Evolutionary conservation across 2,113 vertebrate species (phyloP).

Genomic region (Gavialis gangeticus): DNA sequence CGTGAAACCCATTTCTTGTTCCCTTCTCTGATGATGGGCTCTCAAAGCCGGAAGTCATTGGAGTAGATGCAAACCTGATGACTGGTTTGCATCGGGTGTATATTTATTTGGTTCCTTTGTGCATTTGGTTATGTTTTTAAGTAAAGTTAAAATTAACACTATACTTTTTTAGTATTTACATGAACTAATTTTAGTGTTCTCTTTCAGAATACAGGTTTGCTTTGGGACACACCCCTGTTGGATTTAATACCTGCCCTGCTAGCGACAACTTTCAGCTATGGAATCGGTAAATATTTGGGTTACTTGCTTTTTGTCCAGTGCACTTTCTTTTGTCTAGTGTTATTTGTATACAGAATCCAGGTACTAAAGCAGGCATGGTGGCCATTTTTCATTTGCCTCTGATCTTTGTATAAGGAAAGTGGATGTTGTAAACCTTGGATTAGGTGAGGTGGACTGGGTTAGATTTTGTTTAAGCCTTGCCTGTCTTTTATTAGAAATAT

Average conservation of each 20-base stretch:
- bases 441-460: neutral
- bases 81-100: neutral
- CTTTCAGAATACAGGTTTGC: slow-evolving; percentile 84
- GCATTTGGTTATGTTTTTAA: neutral
- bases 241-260: slow-evolving; percentile 86
- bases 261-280: slow-evolving; percentile 90
- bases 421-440: neutral
- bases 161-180: neutral
- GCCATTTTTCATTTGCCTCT: neutral
- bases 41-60: neutral
- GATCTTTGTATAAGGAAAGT: neutral
- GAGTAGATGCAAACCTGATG: neutral
- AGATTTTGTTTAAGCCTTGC: neutral
- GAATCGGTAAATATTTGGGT: slow-evolving; percentile 92
- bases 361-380: neutral
- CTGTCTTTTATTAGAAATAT: neutral
- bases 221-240: slow-evolving; percentile 77
- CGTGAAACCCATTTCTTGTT: neutral
- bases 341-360: neutral
- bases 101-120: slow-evolving; percentile 11
- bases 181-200: slow-evolving; percentile 33
- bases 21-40: neutral
- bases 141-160: neutral
- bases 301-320: neutral
- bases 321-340: neutral